These are phyloP conservation scores for Adelges cooleyi DNA, from an alignment of 1,140 invertebrate species.

Conservation along the genomic window DNA sequence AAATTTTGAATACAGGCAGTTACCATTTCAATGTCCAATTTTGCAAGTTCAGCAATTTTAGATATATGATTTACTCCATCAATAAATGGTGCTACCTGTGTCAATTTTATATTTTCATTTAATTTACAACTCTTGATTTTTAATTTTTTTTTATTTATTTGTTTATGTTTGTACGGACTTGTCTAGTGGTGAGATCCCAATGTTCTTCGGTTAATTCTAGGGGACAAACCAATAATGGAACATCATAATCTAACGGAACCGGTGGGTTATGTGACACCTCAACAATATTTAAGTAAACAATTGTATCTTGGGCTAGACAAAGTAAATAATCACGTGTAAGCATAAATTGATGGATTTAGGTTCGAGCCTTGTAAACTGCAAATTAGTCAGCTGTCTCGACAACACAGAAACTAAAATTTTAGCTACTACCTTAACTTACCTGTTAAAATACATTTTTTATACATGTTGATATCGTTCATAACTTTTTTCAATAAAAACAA, in stretches of 20 bases:
- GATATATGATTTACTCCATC: conserved; percentile 86
- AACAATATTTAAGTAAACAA: conserved; percentile 68
- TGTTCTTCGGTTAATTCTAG: conserved; percentile 50
- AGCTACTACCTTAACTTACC: conserved; percentile 40
- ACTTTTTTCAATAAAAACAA: conserved; percentile 64
- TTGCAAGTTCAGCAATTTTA: conserved; percentile 66
- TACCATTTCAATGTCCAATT: conserved; percentile 86
- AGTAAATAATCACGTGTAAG: neutral
- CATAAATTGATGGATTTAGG: too few relatives aligned
- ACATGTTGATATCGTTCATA: conserved; percentile 63
- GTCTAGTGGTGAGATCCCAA: conserved; percentile 89
- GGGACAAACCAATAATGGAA: conserved; percentile 66
- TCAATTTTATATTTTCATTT: neutral
- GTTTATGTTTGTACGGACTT: too few relatives aligned
- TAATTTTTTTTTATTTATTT: too few relatives aligned
- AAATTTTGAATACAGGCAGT: conserved; percentile 91
- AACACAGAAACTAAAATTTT: neutral
- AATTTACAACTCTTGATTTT: too few relatives aligned
- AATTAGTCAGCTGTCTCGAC: too few relatives aligned
- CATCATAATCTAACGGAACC: conserved; percentile 77
- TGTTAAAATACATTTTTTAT: conserved; percentile 62
- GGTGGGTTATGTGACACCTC: conserved; percentile 63
- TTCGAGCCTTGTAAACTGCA: too few relatives aligned
- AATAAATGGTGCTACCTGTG: conserved; percentile 70
- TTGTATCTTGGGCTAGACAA: conserved; percentile 57